Base-by-base conservation (phyloP, 2,113 vertebrate genomes). In the Todiramphus saurophagus region DNA sequence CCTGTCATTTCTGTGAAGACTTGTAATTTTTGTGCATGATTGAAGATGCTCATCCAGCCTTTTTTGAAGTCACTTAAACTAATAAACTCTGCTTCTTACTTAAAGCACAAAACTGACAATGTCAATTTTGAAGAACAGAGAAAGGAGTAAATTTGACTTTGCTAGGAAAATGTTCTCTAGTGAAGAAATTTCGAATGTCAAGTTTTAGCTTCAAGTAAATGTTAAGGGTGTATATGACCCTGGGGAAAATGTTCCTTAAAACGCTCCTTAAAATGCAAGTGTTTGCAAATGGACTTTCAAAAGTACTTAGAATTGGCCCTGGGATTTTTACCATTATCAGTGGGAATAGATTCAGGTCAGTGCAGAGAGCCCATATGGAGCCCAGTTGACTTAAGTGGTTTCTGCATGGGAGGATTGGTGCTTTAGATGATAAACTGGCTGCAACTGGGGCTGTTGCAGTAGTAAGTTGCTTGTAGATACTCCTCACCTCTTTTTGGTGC, bases 101-200 rank as follows among this genome's bases (percentile, higher is more conserved):
- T 43, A 76, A 46, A 96, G 95, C 89, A 83, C 84, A 83, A 35
- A 94, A 21, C 78, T 77, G 93, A 70, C 95, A 97, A 33, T 70
- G 66, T 83, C 81, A 20, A 73, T 91, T 95, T 14, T n/a, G 82
- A 41, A 11, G 48, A 79, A 27, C 7, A 11, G 84, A 62, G 41
- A 4, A 73, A 55, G 46, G 59, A 84, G 17, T 14, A 16, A 69
- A 15, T 12, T 35, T 31, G 80, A 75, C 18, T 60, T 43, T 0
- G 17, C 48, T 48, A 11, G 48, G 59, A 66, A 87, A 77, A 87
- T 18, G 41, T 73, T 76, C 25, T 33, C 23, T 20, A 51, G 31
- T 88, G 78, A n/a, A 67, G 77, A 80, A 16, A 44, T 62, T 53
- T 89, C 3, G 0, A 56, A 39, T 55, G 78, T 58, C 81, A 64